Percentiles rank a stretch among this genome's conserved stretches.
Conservation (phyloP, 1,140 invertebrate species). For the Drosophila biarmipes region DNA sequence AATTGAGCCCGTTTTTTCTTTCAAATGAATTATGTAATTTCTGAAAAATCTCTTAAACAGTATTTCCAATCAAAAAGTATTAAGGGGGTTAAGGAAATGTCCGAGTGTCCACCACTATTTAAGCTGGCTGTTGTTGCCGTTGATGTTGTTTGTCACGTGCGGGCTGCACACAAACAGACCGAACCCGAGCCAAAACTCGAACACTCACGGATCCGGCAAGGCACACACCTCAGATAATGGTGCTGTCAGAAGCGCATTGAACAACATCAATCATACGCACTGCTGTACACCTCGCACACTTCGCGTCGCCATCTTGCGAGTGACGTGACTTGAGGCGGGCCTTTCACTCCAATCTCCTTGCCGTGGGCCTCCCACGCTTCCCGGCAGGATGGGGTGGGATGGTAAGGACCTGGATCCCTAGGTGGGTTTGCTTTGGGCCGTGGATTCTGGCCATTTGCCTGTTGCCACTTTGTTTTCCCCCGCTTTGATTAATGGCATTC, state of each 20-base stretch:
- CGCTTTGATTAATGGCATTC: slow-evolving; percentile 43
- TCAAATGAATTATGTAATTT: no score
- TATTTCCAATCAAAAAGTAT: neutral
- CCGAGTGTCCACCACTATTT: neutral
- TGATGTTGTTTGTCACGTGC: slow-evolving; percentile 55
- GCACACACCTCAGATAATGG: slow-evolving; percentile 62
- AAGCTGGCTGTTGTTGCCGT: slow-evolving; percentile 17
- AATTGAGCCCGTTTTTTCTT: no score
- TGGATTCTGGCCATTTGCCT: slow-evolving; percentile 31
- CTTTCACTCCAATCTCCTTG: slow-evolving; percentile 37
- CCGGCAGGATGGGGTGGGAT: neutral
- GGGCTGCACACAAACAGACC: slow-evolving; percentile 19
- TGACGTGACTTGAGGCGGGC: slow-evolving; percentile 56
- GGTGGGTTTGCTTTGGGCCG: neutral
- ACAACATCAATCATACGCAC: slow-evolving; percentile 76
- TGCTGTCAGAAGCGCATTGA: slow-evolving; percentile 68
- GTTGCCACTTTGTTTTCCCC: slow-evolving; percentile 42
- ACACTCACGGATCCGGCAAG: slow-evolving; percentile 18
- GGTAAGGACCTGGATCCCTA: slow-evolving; percentile 10
- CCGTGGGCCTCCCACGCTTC: slow-evolving; percentile 36
- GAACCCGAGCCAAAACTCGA: neutral
- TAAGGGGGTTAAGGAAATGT: neutral
- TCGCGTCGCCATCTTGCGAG: slow-evolving; percentile 44
- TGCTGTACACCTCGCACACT: slow-evolving; percentile 40
- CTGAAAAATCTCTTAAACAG: no score